A percentile compares a stretch with the other conserved stretches of the same genome.
Evolutionary conservation across 2,797 vertebrate species (phyloP).

Genomic region (Spinibarbus caldwelli): DNA sequence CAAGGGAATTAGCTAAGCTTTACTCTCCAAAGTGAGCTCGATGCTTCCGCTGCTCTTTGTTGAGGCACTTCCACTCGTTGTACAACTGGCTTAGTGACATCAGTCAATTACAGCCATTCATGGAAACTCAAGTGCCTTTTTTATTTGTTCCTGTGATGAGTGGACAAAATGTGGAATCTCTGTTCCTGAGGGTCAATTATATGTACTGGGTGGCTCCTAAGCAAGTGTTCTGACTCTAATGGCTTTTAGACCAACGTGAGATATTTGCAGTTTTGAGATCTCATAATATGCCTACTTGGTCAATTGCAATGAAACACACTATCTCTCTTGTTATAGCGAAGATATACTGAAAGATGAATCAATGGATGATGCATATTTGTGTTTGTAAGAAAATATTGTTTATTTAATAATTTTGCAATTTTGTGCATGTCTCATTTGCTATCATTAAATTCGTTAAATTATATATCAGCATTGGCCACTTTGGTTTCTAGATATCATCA

Average conservation of each 20-base stretch:
- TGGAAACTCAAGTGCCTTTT: conserved; percentile 61
- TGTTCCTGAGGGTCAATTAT: not conserved
- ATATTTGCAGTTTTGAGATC: not conserved
- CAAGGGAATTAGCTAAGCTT: conserved; percentile 75
- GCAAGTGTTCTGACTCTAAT: not conserved
- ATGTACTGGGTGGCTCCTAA: not conserved
- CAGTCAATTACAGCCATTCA: conserved; percentile 76
- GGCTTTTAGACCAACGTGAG: not conserved
- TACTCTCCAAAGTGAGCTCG: conserved; percentile 66
- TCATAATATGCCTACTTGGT: not conserved
- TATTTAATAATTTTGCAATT: not conserved
- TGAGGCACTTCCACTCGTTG: conserved; percentile 55
- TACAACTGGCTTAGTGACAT: conserved; percentile 71
- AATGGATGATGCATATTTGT: not conserved
- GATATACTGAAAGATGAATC: not conserved
- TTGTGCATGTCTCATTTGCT: not conserved
- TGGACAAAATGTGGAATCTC: not conserved
- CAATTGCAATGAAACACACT: not conserved
- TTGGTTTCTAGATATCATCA: not conserved
- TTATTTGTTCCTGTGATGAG: conserved; percentile 66
- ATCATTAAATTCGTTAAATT: not conserved
- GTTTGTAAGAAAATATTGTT: not conserved
- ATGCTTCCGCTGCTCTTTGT: conserved; percentile 67
- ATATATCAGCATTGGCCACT: not conserved
- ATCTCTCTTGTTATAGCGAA: not conserved